phyloP scores from a whole-genome alignment of 2,797 vertebrate species.

The Crypturellus tataupa region DNA sequence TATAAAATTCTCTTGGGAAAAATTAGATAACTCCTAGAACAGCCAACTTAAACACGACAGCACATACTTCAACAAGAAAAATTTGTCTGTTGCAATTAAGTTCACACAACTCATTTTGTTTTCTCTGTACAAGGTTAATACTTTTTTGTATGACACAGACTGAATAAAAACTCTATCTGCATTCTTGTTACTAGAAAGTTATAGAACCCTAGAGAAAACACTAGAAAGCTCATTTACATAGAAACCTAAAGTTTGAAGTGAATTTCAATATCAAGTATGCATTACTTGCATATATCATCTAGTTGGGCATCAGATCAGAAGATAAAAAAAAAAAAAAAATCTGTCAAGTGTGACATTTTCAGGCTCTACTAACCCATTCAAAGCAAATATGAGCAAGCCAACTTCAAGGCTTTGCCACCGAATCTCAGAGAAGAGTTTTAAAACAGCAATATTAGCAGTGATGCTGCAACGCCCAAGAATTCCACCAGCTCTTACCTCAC shows the following conservation, averaged over 20 bases:
- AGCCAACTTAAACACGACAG: not conserved
- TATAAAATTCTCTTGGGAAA: not conserved
- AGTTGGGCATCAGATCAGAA: slow-evolving; percentile 19
- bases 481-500: not conserved
- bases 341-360: slow-evolving; percentile 22
- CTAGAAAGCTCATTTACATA: not conserved
- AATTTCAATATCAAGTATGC: slow-evolving; percentile 7
- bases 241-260: not conserved
- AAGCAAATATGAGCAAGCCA: slow-evolving; percentile 12
- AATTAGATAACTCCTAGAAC: not conserved
- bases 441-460: not conserved
- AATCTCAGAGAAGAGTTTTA: not conserved
- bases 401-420: not conserved
- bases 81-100: not conserved
- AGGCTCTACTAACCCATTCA: slow-evolving; percentile 12
- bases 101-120: not conserved
- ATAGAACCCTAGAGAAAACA: not conserved
- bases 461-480: not conserved
- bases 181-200: not conserved
- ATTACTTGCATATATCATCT: slow-evolving; percentile 7
- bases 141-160: not conserved
- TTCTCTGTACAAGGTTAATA: not conserved
- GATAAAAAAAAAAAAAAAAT: not conserved
- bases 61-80: not conserved
- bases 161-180: not conserved